Base-by-base conservation (phyloP, 2,888 invertebrate genomes). In the Malthinus flaveolus region DNA sequence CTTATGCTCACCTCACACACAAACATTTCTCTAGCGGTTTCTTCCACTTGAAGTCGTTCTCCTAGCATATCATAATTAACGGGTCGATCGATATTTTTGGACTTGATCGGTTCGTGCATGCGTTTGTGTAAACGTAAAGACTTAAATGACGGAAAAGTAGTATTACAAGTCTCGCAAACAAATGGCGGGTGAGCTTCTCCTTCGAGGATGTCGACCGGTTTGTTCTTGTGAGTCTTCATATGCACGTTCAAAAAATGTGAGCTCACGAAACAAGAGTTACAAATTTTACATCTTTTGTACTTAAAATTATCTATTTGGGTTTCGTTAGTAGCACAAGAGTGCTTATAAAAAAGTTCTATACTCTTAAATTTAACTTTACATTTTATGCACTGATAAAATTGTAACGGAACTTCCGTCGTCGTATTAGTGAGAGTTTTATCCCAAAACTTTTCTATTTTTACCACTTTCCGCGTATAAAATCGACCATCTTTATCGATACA, bases 21-120 rank as follows among this genome's bases (percentile, higher is more conserved):
- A 51, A 78, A 78, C 68, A 73, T 72, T 44, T 71, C 68, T 2
- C 72, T 50, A 71, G 74, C 68, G 84, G 85, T 31, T 39, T 60
- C 64, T 66, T 71, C 50, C 67, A 72, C 7, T 65, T 71, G 51
- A 70, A 70, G 72, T 37, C 71, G 71, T 56, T 75, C 73, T 0
- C 70, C 75, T 46, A 63, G 68, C 8, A 71, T 64, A 9, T 70
- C 72, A 56, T 77, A 77, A 23, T 77, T 80, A 4, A 82, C 78
- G 0, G 84, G 84, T 0, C 81, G 79, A 42, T 82, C 80, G 1
- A 81, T 77, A 49, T 78, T 78, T 67, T 79, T 83, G 66, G 77
- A 81, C 74, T 85, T 84, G 4, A 86, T 81, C 3, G 89, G 88
- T 33, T 86, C 85, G 66, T 91, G 91, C 85, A 91, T 90, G 61